A percentile compares a stretch with the other conserved stretches of the same genome.
phyloP scores from a whole-genome alignment of 2,113 vertebrate species.

The Eretmodus cyanostictus region DNA sequence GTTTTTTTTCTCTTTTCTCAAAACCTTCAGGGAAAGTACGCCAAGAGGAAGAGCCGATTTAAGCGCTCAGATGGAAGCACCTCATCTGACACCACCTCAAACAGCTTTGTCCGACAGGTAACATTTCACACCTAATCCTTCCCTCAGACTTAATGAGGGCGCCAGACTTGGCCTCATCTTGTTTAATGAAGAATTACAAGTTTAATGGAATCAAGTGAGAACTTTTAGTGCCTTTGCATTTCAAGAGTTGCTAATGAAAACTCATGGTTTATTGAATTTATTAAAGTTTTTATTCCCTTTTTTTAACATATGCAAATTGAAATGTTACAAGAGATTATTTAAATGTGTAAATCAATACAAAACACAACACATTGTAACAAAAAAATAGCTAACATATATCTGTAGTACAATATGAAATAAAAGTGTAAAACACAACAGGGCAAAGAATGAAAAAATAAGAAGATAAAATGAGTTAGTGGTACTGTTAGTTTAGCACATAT shows the following conservation, averaged over 20 bases:
- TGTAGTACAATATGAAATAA: neutral
- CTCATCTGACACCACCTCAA: slow-evolving; percentile 95
- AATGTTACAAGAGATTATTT: neutral
- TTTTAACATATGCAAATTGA: neutral
- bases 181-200: slow-evolving; percentile 13
- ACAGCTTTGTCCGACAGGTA: slow-evolving; percentile 97
- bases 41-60: slow-evolving; percentile 90
- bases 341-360: neutral
- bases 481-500: neutral
- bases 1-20: neutral
- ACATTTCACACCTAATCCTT: slow-evolving; percentile 26
- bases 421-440: neutral
- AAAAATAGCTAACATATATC: neutral
- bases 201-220: slow-evolving; percentile 5
- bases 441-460: neutral
- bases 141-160: neutral
- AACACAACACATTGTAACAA: neutral
- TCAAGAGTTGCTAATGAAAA: neutral
- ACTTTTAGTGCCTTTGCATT: neutral
- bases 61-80: slow-evolving; percentile 95
- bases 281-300: neutral
- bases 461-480: fast-evolving
- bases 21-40: slow-evolving; percentile 81
- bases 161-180: neutral
- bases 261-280: neutral